These are phyloP conservation scores for Agrilus cyanescens DNA, from an alignment of 2,888 invertebrate species.

Conservation along the genomic window DNA sequence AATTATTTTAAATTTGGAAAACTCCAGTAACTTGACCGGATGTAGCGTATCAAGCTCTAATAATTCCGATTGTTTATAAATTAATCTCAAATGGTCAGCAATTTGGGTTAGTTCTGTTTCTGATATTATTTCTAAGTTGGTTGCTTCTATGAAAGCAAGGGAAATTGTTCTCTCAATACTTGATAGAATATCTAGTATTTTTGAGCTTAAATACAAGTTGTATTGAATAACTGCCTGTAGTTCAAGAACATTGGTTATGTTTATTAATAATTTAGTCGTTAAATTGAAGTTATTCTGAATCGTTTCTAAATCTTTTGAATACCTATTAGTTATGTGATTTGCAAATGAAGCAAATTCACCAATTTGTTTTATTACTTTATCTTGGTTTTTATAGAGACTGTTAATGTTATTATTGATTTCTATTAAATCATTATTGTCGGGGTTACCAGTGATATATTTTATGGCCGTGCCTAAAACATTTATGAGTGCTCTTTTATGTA, in stretches of 20 bases:
- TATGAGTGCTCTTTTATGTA: slow-evolving; percentile 6
- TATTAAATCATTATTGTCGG: slow-evolving; percentile 9
- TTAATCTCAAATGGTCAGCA: slow-evolving; percentile 6
- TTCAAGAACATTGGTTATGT: slow-evolving; percentile 4
- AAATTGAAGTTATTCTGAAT: slow-evolving; percentile 5
- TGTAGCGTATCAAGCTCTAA: slow-evolving; percentile 8
- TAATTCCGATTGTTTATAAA: slow-evolving; percentile 11
- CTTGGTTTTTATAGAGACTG: slow-evolving; percentile 7
- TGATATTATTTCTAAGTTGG: slow-evolving; percentile 11
- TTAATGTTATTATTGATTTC: slow-evolving; percentile 11
- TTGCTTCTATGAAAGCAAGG: slow-evolving; percentile 8
- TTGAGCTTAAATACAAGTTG: slow-evolving; percentile 7
- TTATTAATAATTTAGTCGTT: slow-evolving; percentile 2
- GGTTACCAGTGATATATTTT: slow-evolving; percentile 12
- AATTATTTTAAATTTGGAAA: slow-evolving; percentile 7
- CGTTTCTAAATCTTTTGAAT: slow-evolving; percentile 6
- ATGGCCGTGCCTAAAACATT: slow-evolving; percentile 9
- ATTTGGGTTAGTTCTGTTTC: slow-evolving; percentile 9
- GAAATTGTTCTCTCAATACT: slow-evolving; percentile 11
- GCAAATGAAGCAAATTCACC: slow-evolving; percentile 11
- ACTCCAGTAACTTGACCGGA: slow-evolving; percentile 7
- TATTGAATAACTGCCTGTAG: slow-evolving; percentile 5
- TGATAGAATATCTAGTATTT: slow-evolving; percentile 5
- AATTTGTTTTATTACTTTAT: slow-evolving; percentile 9
- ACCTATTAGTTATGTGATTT: slow-evolving; percentile 11